Base-by-base conservation (phyloP, 2,888 invertebrate genomes). In the Hyles lineata region DNA sequence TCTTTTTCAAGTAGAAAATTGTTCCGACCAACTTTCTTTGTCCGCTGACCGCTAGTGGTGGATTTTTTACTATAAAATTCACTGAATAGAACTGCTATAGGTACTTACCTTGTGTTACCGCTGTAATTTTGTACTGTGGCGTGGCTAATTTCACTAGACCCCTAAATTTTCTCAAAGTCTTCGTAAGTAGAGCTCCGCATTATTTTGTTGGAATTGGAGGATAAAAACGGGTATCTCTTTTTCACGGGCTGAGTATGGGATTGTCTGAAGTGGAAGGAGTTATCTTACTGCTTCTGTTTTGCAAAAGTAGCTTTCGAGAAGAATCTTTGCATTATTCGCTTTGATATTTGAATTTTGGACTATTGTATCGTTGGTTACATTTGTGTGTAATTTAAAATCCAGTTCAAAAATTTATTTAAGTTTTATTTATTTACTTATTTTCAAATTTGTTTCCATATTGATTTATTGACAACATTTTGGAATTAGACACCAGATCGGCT, bases 1-100 rank as follows among this genome's bases (percentile, higher is more conserved):
- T 87, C 85, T 86, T 87, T 81, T 85, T 91, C 85, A 90, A 93
- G 93, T 92, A 89, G 85, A 91, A 92, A 93, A 92, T 92, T 92
- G 91, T 88, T 87, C 91, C 86, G 83, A 85, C 86, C 86, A 89
- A 90, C 88, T 90, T 88, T 90, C 92, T 92, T 92, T 92, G 92
- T 92, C 83, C 87, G 85, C 82, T 92, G 92, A 92, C 92, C 92
- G 88, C 85, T 90, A 77, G 80, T 82, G 75, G 73, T 81, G 87
- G 87, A 87, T 90, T 91, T 91, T 91, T 89, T 89, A 91, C 91
- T 90, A 90, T 90, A 87, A 91, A 90, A 89, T 88, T 88, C 87
- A 86, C 77, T 80, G 83, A 82, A 82, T 83, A 79, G 76, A 77
- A 76, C 55, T 70, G 9, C 23, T 32, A 58, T n/a, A 21, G 29